Base-by-base conservation (phyloP, 2,797 vertebrate species). In the Muraenolepis orangiensis region DNA sequence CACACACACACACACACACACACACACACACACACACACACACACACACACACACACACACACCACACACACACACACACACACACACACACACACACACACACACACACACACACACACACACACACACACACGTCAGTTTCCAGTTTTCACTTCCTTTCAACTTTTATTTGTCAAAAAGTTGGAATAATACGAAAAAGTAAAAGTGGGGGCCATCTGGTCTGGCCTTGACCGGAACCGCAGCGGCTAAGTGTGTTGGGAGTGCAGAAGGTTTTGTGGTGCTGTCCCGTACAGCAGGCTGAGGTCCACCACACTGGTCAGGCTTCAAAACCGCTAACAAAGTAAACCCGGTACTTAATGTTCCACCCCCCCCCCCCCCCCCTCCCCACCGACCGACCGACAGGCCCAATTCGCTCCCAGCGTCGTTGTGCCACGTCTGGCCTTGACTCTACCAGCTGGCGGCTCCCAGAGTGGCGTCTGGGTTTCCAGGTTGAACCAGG, bases 371-470 rank as follows among this genome's bases (percentile, higher is more conserved):
- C n/a, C n/a, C n/a, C n/a, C n/a, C n/a, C n/a, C n/a, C n/a, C n/a
- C n/a, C n/a, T n/a, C n/a, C n/a, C n/a, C n/a, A n/a, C n/a, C n/a
- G n/a, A n/a, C n/a, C n/a, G n/a, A n/a, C n/a, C 11, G 72, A 75
- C 72, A 29, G 77, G 80, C 75, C 78, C 67, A 79, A 79, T 84
- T 84, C 68, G 71, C 72, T 74, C 69, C 16, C 73, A 82, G 76
- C 66, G 81, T 68, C 69, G 57, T 69, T 72, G 70, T 76, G 79
- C 12, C 29, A 75, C 66, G 81, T 82, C 87, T 86, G 80, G 69
- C 73, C 73, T 68, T 46, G 36, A n/a, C 8, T 38, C 64, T 14
- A 72, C 57, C 70, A 31, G 77, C 72, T 73, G 76, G 30, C n/a
- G 31, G 67, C 38, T 80, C 30, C 46, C 70, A 72, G 46, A 71